Conservation (phyloP, 64 coral and sea anemone genomes). For the Pocillopora damicornis region DNA sequence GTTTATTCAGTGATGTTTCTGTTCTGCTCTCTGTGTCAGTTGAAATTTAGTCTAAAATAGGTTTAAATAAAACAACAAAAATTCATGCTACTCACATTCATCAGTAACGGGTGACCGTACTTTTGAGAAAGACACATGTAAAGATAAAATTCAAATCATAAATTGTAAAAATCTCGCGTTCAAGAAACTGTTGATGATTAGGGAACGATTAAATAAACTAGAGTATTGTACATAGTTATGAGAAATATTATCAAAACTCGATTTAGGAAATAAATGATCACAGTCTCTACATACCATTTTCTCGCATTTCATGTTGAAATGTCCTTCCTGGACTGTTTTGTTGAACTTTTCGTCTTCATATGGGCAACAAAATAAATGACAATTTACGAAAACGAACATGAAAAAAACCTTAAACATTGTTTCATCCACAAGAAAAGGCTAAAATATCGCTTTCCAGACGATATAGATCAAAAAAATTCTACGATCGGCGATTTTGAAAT, state of each 20-base stretch:
- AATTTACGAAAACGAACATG: not conserved
- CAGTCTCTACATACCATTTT: not conserved
- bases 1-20: too few relatives aligned
- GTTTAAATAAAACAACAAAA: not conserved
- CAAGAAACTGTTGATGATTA: not conserved
- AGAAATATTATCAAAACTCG: not conserved
- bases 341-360: not conserved
- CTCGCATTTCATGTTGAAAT: conserved; percentile 24
- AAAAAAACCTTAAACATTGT: not conserved
- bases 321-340: not conserved
- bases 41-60: too few relatives aligned
- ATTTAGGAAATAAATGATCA: not conserved
- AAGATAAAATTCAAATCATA: not conserved
- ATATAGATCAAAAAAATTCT: not conserved
- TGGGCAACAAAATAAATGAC: not conserved
- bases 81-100: not conserved
- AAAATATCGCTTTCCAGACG: not conserved
- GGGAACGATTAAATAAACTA: not conserved
- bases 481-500: not conserved
- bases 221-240: not conserved
- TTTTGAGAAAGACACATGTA: not conserved
- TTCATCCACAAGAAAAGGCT: not conserved
- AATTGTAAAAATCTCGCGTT: not conserved
- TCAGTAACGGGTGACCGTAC: not conserved
- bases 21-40: too few relatives aligned